phyloP scores from a whole-genome alignment of 2,113 vertebrate genomes.

The Alouatta palliata region DNA sequence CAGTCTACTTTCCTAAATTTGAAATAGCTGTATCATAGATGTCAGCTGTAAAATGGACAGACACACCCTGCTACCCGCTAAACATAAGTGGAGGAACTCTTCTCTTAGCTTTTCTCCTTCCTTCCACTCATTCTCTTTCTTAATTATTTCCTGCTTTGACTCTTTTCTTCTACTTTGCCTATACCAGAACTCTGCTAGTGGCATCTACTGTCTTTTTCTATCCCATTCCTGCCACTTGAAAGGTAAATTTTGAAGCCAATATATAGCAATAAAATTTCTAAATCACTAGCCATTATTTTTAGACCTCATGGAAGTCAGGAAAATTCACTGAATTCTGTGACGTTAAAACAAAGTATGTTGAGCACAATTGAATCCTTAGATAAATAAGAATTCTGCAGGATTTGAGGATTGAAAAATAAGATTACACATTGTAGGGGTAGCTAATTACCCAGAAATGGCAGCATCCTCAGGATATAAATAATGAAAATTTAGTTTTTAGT shows the following conservation, averaged over 20 bases:
- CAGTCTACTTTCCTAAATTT: background rate
- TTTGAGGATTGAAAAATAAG: background rate
- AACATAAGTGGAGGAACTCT: fast-evolving
- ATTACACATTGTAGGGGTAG: background rate
- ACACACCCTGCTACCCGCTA: background rate
- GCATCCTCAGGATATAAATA: background rate
- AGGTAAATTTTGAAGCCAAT: background rate
- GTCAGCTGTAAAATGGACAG: background rate
- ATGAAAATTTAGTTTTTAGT: background rate
- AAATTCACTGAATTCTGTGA: background rate
- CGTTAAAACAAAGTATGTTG: background rate
- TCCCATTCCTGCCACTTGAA: background rate
- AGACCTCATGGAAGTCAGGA: background rate
- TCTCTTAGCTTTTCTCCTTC: background rate
- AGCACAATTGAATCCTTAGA: background rate
- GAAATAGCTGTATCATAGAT: background rate
- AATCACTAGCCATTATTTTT: background rate
- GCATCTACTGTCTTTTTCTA: background rate
- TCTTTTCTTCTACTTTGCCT: background rate
- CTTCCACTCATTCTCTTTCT: background rate
- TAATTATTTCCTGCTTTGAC: background rate
- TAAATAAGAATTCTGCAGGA: background rate
- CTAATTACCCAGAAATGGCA: background rate
- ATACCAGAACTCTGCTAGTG: background rate
- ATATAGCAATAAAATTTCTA: background rate